phyloP scores from a whole-genome alignment of 2,113 vertebrate genomes.

The Paedocypris sp. region DNA sequence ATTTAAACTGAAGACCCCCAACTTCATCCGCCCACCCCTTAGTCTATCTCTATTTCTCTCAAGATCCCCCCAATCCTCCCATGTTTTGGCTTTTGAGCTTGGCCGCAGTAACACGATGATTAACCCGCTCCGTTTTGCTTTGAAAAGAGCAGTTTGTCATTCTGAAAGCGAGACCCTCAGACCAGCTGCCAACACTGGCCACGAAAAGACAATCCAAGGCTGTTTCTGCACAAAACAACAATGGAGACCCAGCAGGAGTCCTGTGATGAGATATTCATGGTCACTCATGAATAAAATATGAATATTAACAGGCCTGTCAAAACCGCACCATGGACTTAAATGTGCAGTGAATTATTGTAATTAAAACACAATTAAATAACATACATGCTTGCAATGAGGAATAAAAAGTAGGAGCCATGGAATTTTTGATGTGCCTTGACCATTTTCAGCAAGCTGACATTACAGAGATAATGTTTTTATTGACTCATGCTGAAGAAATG shows the following conservation, averaged over 20 bases:
- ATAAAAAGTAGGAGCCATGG: background rate
- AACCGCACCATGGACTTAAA: background rate
- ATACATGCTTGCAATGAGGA: background rate
- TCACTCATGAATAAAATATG: constrained; percentile 24
- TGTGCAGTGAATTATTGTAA: background rate
- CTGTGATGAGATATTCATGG: background rate
- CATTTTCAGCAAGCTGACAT: background rate
- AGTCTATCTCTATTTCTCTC: constrained; percentile 50
- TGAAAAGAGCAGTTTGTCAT: constrained; percentile 15
- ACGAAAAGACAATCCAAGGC: background rate
- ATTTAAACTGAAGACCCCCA: constrained; percentile 72
- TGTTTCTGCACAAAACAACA: background rate
- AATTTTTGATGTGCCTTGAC: background rate
- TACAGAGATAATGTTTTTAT: background rate
- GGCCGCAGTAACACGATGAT: background rate
- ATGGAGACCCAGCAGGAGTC: background rate
- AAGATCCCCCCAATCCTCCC: constrained; percentile 55
- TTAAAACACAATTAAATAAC: constrained; percentile 8
- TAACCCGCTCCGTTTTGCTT: constrained; percentile 9
- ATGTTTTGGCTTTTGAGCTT: background rate
- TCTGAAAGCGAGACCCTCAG: constrained; percentile 34
- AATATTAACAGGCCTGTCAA: constrained; percentile 16
- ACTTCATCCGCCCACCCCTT: constrained; percentile 52
- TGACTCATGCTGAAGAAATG: background rate
- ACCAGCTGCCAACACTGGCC: constrained; percentile 28